A percentile compares a stretch with the other conserved stretches of the same genome.
These are phyloP conservation scores for Entomobrya proxima DNA, from an alignment of 2,888 invertebrate species.

Conservation along the genomic window DNA sequence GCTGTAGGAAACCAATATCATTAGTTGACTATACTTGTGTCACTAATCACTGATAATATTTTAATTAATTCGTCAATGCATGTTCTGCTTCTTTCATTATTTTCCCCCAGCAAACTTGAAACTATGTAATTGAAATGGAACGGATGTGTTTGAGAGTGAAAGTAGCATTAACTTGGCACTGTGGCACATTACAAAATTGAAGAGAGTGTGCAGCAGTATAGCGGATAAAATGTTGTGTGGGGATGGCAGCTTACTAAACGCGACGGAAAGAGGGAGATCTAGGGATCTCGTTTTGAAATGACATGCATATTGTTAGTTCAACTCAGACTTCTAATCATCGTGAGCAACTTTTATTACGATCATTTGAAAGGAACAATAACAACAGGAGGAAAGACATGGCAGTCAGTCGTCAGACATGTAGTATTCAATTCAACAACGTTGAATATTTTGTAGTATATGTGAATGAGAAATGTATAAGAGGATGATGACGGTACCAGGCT, in stretches of 20 bases:
- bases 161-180: too few species aligned
- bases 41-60: too few species aligned
- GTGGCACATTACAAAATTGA: background rate
- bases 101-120: too few species aligned
- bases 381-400: background rate
- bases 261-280: conserved; percentile 47
- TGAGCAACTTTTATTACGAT: conserved; percentile 60
- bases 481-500: background rate
- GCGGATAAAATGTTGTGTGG: background rate
- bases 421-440: too few species aligned
- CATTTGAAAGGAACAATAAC: conserved; percentile 28
- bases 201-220: background rate
- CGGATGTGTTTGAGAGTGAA: too few species aligned
- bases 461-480: background rate
- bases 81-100: too few species aligned
- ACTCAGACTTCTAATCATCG: conserved; percentile 54
- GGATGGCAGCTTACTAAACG: conserved; percentile 40
- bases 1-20: too few species aligned
- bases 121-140: too few species aligned
- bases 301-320: conserved; percentile 52
- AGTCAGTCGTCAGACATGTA: too few species aligned
- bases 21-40: too few species aligned
- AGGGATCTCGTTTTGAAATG: conserved; percentile 40
- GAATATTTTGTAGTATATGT: too few species aligned
- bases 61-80: too few species aligned